A percentile compares a stretch with the other conserved stretches of the same genome.
These are phyloP conservation scores for Siderastrea siderea DNA, from an alignment of 92 coral and sea anemone genomes.

Conservation along the genomic window DNA sequence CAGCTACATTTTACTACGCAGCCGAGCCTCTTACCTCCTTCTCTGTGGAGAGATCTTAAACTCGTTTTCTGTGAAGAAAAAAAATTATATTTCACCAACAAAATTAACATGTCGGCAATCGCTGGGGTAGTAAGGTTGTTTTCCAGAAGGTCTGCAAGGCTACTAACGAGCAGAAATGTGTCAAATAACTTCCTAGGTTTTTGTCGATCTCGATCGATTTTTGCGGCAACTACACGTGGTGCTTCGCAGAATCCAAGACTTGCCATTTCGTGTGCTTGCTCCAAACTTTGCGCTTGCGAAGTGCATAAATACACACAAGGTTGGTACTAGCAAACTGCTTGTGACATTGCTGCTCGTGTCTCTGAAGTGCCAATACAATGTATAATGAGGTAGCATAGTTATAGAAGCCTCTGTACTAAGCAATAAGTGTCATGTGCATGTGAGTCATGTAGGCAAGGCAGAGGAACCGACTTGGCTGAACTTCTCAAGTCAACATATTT, in stretches of 20 bases:
- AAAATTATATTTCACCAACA: background rate
- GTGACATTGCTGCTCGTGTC: too few relatives aligned
- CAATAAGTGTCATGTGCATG: too few relatives aligned
- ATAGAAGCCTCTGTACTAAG: too few relatives aligned
- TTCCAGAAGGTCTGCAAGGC: conserved; percentile 36
- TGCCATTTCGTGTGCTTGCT: conserved; percentile 72
- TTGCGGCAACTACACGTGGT: conserved; percentile 83
- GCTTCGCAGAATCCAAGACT: conserved; percentile 72
- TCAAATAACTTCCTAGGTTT: conserved; percentile 37
- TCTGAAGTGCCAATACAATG: background rate
- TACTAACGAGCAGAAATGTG: conserved; percentile 38
- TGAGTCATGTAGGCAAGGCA: too few relatives aligned
- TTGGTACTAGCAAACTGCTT: conserved; percentile 15
- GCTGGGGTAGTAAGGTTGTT: conserved; percentile 27
- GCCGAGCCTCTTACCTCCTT: conserved; percentile 22
- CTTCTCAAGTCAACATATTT: too few relatives aligned
- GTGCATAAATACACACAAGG: conserved; percentile 93
- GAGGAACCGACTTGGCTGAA: too few relatives aligned
- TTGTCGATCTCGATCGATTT: conserved; percentile 58
- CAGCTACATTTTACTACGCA: background rate
- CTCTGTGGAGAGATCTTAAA: too few relatives aligned
- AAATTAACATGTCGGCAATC: conserved; percentile 17
- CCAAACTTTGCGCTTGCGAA: conserved; percentile 89
- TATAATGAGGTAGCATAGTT: too few relatives aligned
- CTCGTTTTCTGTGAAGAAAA: background rate